Evolutionary conservation across 2,113 vertebrate species (phyloP).

Genomic region (Rhinogobius similis): DNA sequence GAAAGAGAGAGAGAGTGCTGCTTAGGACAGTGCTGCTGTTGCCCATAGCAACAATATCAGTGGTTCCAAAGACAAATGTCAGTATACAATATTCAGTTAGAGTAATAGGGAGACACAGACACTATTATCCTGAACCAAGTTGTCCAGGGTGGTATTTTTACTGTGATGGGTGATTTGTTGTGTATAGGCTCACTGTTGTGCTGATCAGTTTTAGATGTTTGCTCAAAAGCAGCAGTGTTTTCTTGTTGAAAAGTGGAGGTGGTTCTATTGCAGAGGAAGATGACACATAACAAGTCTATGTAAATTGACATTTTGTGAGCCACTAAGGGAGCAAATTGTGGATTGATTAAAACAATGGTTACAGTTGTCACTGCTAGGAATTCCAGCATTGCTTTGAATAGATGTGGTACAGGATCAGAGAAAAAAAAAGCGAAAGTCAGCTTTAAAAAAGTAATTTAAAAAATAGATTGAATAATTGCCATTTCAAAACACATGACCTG

Average conservation of each 20-base stretch:
- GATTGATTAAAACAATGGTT: background rate
- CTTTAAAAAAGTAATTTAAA: background rate
- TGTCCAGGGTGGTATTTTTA: slow-evolving; percentile 23
- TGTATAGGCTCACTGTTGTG: background rate
- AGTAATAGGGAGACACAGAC: slow-evolving; percentile 36
- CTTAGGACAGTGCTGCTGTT: slow-evolving; percentile 64
- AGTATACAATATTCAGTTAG: slow-evolving; percentile 54
- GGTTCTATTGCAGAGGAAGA: slow-evolving; percentile 1
- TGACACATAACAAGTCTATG: background rate
- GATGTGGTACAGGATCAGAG: background rate
- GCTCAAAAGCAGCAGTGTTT: background rate
- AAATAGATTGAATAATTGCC: background rate
- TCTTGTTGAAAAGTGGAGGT: background rate
- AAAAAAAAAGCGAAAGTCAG: background rate
- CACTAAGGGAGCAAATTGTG: background rate
- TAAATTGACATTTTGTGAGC: background rate
- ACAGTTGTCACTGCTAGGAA: background rate
- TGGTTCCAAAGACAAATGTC: slow-evolving; percentile 66
- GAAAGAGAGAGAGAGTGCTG: slow-evolving; percentile 41
- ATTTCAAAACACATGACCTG: slow-evolving; percentile 1
- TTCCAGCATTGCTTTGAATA: background rate
- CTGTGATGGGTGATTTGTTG: background rate
- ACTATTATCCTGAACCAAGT: slow-evolving; percentile 17
- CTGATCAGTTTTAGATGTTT: background rate
- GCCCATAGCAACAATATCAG: slow-evolving; percentile 73